Percentiles rank a stretch among this genome's conserved stretches.
Conservation (phyloP, 2,888 invertebrate species). For the Eilema depressum region DNA sequence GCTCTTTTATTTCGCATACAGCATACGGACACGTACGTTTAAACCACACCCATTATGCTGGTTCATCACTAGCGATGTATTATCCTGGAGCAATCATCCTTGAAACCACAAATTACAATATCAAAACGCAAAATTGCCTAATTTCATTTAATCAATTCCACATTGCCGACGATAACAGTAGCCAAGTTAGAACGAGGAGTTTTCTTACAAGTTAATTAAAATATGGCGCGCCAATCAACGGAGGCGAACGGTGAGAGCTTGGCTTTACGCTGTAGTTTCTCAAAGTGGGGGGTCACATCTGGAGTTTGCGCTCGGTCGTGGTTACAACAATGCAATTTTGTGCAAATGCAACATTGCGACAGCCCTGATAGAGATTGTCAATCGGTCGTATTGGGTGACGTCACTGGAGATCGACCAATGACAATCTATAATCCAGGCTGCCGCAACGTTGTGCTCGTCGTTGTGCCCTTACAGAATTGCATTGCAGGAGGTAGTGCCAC, state of each 20-base stretch:
- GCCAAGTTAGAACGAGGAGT: constrained; percentile 48
- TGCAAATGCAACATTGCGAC: too few species aligned
- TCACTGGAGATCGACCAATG: too few species aligned
- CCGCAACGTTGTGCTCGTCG: too few species aligned
- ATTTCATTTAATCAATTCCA: constrained; percentile 48
- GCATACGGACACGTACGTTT: too few species aligned
- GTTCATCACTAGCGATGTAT: neutral
- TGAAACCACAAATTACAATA: constrained; percentile 15
- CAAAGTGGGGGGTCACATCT: constrained; percentile 1
- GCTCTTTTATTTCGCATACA: neutral
- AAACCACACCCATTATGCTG: neutral
- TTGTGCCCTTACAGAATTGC: too few species aligned
- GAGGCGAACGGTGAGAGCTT: constrained; percentile 40
- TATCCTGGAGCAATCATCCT: constrained; percentile 4
- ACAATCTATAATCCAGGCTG: too few species aligned
- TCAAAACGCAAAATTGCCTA: constrained; percentile 18
- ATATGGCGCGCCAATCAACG: constrained; percentile 56
- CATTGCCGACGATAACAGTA: constrained; percentile 39
- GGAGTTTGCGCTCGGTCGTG: neutral
- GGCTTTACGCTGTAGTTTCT: constrained; percentile 17
- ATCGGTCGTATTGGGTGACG: too few species aligned
- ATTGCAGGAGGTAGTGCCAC: too few species aligned
- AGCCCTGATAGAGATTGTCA: too few species aligned
- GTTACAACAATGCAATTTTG: too few species aligned
- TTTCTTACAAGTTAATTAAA: constrained; percentile 67